Evolutionary conservation across 1,140 invertebrate genomes (phyloP).

Genomic region (Acromyrmex heyeri): DNA sequence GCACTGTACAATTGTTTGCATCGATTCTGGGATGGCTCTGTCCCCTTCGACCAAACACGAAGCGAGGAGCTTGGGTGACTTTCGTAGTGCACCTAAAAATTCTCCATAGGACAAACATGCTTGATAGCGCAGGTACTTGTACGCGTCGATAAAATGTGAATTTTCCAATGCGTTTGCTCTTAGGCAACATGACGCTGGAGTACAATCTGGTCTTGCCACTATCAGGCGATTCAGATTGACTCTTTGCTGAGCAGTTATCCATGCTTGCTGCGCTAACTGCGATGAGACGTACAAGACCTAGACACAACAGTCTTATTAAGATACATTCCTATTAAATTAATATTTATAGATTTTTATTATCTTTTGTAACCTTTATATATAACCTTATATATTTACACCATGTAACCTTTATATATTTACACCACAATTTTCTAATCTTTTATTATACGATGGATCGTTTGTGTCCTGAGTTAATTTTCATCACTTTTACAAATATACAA

Average conservation of each 20-base stretch:
- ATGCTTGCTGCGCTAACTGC: conserved; percentile 92
- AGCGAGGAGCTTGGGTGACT: conserved; percentile 93
- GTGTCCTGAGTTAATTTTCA: no score
- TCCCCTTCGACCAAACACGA: conserved; percentile 94
- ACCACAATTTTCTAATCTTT: no score
- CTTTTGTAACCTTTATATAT: no score
- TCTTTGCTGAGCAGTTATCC: conserved; percentile 96
- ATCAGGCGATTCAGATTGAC: conserved; percentile 94
- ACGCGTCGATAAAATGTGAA: conserved; percentile 95
- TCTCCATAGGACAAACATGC: conserved; percentile 92
- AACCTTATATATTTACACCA: no score
- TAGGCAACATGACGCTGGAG: conserved; percentile 92
- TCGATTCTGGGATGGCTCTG: conserved; percentile 88
- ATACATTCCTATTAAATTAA: neutral
- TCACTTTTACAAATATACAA: no score
- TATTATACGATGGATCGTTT: no score
- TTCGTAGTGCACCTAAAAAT: conserved; percentile 92
- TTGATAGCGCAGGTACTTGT: conserved; percentile 94
- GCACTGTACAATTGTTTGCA: conserved; percentile 90
- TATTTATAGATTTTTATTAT: neutral
- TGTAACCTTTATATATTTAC: no score
- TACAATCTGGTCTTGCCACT: conserved; percentile 91
- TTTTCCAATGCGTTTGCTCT: conserved; percentile 92
- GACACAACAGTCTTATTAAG: conserved; percentile 51
- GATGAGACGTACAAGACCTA: conserved; percentile 89